These are phyloP conservation scores for Escarpia spicata DNA, from an alignment of 2,888 invertebrate genomes.

Conservation along the genomic window DNA sequence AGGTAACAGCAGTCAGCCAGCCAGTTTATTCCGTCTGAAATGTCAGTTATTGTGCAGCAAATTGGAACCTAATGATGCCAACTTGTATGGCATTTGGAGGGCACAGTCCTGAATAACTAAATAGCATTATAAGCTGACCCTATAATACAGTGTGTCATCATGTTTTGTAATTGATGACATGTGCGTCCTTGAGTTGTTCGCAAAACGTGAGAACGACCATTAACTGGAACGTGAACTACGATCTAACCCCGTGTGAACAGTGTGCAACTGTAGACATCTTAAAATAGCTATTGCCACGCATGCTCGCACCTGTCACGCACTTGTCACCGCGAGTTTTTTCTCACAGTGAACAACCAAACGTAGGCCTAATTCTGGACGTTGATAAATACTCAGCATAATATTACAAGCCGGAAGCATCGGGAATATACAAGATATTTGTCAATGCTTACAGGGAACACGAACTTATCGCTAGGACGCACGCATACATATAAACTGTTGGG, in stretches of 20 bases:
- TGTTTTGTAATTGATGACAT: slow-evolving; percentile 4
- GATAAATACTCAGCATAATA: neutral
- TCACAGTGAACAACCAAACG: neutral
- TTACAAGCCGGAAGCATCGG: neutral
- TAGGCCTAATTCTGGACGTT: neutral
- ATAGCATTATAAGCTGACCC: too few relatives aligned
- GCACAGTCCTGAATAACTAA: neutral
- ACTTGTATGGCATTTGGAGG: neutral
- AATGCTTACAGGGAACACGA: neutral
- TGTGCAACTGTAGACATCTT: neutral
- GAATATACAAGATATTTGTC: neutral
- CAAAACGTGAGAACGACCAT: neutral
- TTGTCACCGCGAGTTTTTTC: neutral
- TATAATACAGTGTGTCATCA: neutral
- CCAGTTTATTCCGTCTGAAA: neutral
- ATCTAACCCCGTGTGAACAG: neutral
- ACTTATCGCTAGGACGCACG: too few relatives aligned
- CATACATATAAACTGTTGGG: too few relatives aligned
- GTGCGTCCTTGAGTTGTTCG: neutral
- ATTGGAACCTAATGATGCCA: neutral
- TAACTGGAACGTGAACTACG: neutral
- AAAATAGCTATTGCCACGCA: neutral
- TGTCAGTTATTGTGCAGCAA: neutral
- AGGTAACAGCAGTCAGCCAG: neutral
- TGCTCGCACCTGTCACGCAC: neutral